Evolutionary conservation across 2,888 invertebrate species (phyloP).

Genomic region (Dorcus hopei): DNA sequence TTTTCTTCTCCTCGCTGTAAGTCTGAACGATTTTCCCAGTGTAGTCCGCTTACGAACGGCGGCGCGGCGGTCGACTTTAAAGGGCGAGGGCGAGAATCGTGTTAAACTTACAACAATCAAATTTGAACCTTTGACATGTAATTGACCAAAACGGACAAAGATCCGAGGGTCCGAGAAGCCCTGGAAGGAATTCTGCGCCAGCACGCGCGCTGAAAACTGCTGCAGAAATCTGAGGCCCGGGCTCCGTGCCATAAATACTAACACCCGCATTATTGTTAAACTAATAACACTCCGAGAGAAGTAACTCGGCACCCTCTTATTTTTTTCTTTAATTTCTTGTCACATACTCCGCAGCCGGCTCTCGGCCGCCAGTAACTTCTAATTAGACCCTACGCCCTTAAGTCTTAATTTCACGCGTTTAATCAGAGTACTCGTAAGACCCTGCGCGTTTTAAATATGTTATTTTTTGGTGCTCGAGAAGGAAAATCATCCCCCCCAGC

Average conservation of each 20-base stretch:
- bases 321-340: constrained; percentile 8
- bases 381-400: too few species aligned
- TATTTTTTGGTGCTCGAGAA: too few species aligned
- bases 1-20: too few species aligned
- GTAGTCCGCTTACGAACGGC: too few species aligned
- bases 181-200: too few species aligned
- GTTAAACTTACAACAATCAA: constrained; percentile 20
- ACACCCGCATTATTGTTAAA: constrained; percentile 10
- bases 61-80: too few species aligned
- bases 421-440: too few species aligned
- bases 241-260: constrained; percentile 14
- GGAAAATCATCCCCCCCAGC: too few species aligned
- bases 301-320: neutral
- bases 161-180: neutral
- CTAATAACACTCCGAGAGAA: constrained; percentile 10
- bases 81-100: constrained; percentile 7
- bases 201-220: too few species aligned
- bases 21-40: too few species aligned
- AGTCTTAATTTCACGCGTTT: too few species aligned
- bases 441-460: too few species aligned
- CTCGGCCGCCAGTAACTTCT: neutral
- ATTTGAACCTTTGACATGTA: constrained; percentile 20
- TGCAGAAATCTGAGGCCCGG: neutral
- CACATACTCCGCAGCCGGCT: constrained; percentile 8
- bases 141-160: constrained; percentile 18